These are phyloP conservation scores for Sitophilus oryzae DNA, from an alignment of 1,140 invertebrate genomes.

Conservation along the genomic window DNA sequence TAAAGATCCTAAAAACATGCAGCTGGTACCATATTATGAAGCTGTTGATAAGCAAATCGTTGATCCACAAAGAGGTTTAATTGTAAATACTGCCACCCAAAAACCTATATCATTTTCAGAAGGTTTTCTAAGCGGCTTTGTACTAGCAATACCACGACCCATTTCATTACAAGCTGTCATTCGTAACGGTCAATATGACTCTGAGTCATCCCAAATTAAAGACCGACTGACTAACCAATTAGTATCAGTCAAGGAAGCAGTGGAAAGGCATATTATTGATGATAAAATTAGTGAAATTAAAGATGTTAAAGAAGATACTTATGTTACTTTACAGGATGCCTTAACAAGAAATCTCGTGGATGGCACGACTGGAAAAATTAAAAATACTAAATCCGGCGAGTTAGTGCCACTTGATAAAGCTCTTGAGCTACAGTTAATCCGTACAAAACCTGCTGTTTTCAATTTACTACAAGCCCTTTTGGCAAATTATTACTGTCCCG, in stretches of 20 bases:
- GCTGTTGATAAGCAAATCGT: constrained; percentile 72
- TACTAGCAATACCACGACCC: constrained; percentile 60
- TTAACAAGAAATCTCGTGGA: constrained; percentile 62
- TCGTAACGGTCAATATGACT: constrained; percentile 63
- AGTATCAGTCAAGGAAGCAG: constrained; percentile 66
- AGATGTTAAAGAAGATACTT: constrained; percentile 64
- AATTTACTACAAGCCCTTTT: constrained; percentile 70
- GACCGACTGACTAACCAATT: constrained; percentile 65
- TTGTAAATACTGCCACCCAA: constrained; percentile 62
- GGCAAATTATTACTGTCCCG: constrained; percentile 70
- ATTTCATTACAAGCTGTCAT: constrained; percentile 73
- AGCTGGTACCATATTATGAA: constrained; percentile 65
- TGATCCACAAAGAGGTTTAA: constrained; percentile 64
- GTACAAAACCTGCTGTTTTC: constrained; percentile 63
- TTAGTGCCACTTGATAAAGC: constrained; percentile 64
- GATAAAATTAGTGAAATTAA: constrained; percentile 75
- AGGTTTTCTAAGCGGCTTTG: constrained; percentile 64
- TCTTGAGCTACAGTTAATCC: constrained; percentile 60
- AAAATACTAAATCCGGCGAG: constrained; percentile 60
- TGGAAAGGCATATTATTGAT: constrained; percentile 74
- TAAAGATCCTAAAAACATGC: constrained; percentile 62
- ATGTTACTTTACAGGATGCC: constrained; percentile 63
- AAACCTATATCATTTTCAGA: constrained; percentile 61
- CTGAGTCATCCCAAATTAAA: constrained; percentile 62
- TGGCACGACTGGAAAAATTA: constrained; percentile 59